Percentiles rank a stretch among this genome's conserved stretches.
Conservation (phyloP, 2,888 invertebrate genomes). For the Anarsia innoxiella region DNA sequence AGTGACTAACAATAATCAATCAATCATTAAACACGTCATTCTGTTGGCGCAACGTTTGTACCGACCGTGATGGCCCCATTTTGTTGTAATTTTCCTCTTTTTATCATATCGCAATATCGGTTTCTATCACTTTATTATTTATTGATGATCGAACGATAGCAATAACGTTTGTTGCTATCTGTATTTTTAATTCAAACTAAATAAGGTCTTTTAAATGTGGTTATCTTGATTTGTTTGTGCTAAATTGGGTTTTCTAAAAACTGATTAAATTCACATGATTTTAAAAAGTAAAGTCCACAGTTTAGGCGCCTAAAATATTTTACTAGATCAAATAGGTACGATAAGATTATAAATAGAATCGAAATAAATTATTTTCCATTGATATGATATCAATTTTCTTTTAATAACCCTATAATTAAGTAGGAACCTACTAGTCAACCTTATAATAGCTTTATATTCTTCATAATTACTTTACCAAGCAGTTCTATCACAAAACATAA, state of each 20-base stretch:
- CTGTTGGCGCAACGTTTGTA: slow-evolving; percentile 45
- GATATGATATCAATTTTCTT: too few relatives aligned
- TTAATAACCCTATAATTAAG: too few relatives aligned
- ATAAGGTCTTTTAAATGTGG: slow-evolving; percentile 19
- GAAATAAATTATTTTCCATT: too few relatives aligned
- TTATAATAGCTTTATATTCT: too few relatives aligned
- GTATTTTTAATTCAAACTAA: slow-evolving; percentile 37
- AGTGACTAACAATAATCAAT: slow-evolving; percentile 48
- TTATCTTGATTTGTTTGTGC: slow-evolving; percentile 7
- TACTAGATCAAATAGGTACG: too few relatives aligned
- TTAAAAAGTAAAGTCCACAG: too few relatives aligned
- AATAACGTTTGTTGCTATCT: slow-evolving; percentile 33
- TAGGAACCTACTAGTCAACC: too few relatives aligned
- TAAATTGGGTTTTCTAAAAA: too few relatives aligned
- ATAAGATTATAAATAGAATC: too few relatives aligned
- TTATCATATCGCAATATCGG: slow-evolving; percentile 35
- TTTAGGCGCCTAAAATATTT: too few relatives aligned
- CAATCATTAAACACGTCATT: slow-evolving; percentile 54
- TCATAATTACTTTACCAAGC: background rate
- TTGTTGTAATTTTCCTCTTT: slow-evolving; percentile 40
- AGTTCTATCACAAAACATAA: too few relatives aligned
- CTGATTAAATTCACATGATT: too few relatives aligned
- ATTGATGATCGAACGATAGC: slow-evolving; percentile 35
- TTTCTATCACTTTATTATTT: slow-evolving; percentile 29
- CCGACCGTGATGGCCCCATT: slow-evolving; percentile 33